Conservation (phyloP, 2,113 vertebrate genomes). For the Hemibagrus wyckioides region DNA sequence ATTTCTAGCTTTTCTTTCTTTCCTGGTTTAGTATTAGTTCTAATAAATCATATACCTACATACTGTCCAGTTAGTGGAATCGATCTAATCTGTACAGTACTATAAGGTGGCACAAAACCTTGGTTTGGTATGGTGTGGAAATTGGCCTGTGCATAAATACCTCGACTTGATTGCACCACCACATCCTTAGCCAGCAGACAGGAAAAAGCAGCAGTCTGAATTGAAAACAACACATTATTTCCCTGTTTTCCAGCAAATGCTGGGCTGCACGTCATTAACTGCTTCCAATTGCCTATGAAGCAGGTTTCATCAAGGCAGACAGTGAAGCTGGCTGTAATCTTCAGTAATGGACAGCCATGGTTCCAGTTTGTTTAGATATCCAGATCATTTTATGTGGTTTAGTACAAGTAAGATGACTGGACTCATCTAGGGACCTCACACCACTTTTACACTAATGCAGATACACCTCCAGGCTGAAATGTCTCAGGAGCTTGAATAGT, state of each 20-base stretch:
- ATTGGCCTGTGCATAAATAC: constrained; percentile 38
- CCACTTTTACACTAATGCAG: neutral
- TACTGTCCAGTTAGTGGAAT: neutral
- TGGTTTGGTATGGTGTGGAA: constrained; percentile 40
- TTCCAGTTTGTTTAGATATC: neutral
- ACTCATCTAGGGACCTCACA: neutral
- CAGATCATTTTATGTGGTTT: neutral
- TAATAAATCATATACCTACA: neutral
- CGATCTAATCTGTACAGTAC: constrained; percentile 40
- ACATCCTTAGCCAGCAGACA: constrained; percentile 47
- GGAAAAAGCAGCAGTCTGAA: constrained; percentile 55
- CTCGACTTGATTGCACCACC: constrained; percentile 55
- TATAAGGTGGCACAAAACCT: constrained; percentile 52
- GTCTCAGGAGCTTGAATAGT: neutral
- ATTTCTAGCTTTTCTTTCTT: neutral
- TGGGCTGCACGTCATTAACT: constrained; percentile 54
- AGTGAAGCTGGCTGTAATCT: neutral
- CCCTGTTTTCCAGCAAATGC: neutral
- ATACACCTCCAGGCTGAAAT: neutral
- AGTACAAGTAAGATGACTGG: neutral
- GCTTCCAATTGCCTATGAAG: constrained; percentile 49
- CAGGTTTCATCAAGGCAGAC: constrained; percentile 55
- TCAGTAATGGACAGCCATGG: neutral
- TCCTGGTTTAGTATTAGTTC: neutral
- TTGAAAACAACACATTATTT: constrained; percentile 34